A percentile compares a stretch with the other conserved stretches of the same genome.
Conservation (phyloP, 2,888 invertebrate genomes). For the Thereva nobilitata region DNA sequence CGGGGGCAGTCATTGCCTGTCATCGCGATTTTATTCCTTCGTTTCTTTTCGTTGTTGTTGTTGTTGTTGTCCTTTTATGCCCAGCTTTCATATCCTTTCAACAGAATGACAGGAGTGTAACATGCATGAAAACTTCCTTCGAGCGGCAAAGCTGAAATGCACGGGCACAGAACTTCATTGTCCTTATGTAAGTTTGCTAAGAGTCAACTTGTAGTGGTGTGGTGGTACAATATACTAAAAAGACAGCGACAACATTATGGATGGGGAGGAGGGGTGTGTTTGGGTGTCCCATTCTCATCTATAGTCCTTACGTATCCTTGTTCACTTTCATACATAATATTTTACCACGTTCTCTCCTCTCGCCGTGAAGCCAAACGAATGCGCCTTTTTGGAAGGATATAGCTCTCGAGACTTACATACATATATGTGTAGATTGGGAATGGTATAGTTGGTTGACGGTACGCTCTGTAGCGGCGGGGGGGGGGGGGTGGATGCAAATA, state of each 20-base stretch:
- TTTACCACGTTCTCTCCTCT: background rate
- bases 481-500: constrained; percentile 19
- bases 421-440: no score
- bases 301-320: no score
- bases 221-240: no score
- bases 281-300: no score
- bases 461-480: no score
- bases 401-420: constrained; percentile 12
- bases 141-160: constrained; percentile 2
- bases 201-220: background rate
- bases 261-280: no score
- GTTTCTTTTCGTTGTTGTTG: background rate
- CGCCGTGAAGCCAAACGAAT: constrained; percentile 3
- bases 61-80: constrained; percentile 4
- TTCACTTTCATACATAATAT: background rate
- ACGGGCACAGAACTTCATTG: constrained; percentile 11
- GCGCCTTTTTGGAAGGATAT: constrained; percentile 14
- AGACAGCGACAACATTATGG: no score
- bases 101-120: constrained; percentile 15
- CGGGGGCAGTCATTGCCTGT: constrained; percentile 8
- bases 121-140: constrained; percentile 14
- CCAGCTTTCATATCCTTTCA: constrained; percentile 7
- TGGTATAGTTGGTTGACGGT: no score
- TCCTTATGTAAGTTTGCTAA: constrained; percentile 6
- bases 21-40: background rate